Percentiles rank a stretch among this genome's conserved stretches.
Evolutionary conservation across 2,888 invertebrate genomes (phyloP).

Genomic region (Lypha dubia): DNA sequence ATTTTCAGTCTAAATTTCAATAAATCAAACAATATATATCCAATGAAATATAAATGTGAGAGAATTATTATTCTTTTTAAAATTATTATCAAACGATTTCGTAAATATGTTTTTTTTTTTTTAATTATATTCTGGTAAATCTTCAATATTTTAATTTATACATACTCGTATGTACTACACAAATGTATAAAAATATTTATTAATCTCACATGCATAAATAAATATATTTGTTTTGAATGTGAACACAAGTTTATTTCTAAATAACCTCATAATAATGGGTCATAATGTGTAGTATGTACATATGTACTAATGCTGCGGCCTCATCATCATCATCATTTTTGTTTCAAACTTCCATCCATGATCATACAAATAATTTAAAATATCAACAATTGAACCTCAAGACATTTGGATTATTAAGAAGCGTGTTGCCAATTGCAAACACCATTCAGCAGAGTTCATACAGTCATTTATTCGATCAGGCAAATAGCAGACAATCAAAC

Average conservation of each 20-base stretch:
- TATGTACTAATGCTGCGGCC: conserved; percentile 1
- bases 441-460: conserved; percentile 43
- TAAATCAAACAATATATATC: conserved; percentile 10
- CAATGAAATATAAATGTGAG: conserved; percentile 16
- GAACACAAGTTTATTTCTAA: conserved; percentile 46
- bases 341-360: conserved; percentile 24
- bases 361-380: conserved; percentile 62
- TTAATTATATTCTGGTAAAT: not conserved
- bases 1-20: not conserved
- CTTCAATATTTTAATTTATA: not conserved
- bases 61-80: not conserved
- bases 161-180: no score
- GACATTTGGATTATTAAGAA: conserved; percentile 69
- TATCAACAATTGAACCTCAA: conserved; percentile 68
- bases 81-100: not conserved
- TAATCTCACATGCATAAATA: not conserved
- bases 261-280: conserved; percentile 61
- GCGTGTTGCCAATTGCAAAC: conserved; percentile 64
- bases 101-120: not conserved
- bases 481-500: conserved; percentile 19
- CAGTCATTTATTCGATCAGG: conserved; percentile 38
- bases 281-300: conserved; percentile 54
- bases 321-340: conserved; percentile 10
- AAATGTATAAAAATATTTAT: not conserved
- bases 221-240: conserved; percentile 24